These are phyloP conservation scores for Dipus sagitta DNA, from an alignment of 2,797 vertebrate genomes.

Conservation along the genomic window DNA sequence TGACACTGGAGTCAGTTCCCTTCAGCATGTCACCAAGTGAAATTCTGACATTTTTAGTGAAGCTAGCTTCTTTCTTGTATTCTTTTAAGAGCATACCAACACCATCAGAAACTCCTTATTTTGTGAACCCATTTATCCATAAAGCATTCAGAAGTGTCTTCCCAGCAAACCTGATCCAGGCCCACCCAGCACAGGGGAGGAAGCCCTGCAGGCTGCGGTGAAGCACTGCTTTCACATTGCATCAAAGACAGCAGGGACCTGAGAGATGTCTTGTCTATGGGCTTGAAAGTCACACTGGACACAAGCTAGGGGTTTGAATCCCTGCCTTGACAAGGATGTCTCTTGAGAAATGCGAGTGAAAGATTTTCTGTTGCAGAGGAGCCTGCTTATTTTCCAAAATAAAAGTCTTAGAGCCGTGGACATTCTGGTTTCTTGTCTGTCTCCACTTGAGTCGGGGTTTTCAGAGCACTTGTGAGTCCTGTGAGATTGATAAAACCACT, in stretches of 20 bases:
- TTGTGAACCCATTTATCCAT: conserved; percentile 39
- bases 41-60: conserved; percentile 28
- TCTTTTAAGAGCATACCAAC: conserved; percentile 44
- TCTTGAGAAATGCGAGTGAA: conserved; percentile 59
- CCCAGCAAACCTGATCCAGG: neutral
- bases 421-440: conserved; percentile 21
- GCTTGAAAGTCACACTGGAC: conserved; percentile 62
- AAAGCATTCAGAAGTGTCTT: conserved; percentile 36
- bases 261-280: conserved; percentile 58
- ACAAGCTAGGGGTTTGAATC: conserved; percentile 38
- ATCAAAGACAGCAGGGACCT: conserved; percentile 46
- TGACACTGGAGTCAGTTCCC: neutral
- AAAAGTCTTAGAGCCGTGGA: neutral
- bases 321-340: conserved; percentile 54
- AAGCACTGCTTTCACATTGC: conserved; percentile 62
- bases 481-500: conserved; percentile 23
- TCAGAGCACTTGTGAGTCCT: neutral
- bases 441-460: conserved; percentile 32
- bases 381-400: conserved; percentile 47
- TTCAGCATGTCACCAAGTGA: neutral
- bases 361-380: conserved; percentile 46
- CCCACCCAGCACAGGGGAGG: conserved; percentile 40
- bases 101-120: conserved; percentile 53
- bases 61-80: conserved; percentile 34
- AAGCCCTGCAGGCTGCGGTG: neutral